Conservation (phyloP, 2,113 vertebrate species). For the Acanthochromis polyacanthus region DNA sequence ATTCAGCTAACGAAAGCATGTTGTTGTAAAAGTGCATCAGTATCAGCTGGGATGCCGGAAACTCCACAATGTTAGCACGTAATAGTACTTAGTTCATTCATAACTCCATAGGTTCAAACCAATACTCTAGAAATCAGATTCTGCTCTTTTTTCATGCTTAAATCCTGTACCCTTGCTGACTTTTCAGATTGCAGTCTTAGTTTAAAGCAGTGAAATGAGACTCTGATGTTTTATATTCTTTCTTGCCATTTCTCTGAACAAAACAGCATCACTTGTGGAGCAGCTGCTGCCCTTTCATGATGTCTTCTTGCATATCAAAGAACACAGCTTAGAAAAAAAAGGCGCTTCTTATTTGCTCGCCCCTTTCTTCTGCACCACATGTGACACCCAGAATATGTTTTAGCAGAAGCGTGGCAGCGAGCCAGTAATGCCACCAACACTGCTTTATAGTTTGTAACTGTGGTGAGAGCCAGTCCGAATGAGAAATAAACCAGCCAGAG, state of each 20-base stretch:
- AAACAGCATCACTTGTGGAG: not conserved
- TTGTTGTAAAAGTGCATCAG: too few species aligned
- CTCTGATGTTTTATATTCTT: not conserved
- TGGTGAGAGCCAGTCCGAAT: not conserved
- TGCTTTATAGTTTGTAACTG: not conserved
- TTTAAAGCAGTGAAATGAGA: not conserved
- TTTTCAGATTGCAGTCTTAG: not conserved
- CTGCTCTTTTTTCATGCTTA: not conserved
- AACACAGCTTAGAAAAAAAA: not conserved
- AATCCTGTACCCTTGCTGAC: not conserved
- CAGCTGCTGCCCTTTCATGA: constrained; percentile 16
- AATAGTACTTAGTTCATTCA: too few species aligned
- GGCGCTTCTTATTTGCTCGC: not conserved
- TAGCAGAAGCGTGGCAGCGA: not conserved
- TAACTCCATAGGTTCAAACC: too few species aligned
- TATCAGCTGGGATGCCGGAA: too few species aligned
- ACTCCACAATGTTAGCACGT: too few species aligned
- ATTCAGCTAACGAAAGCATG: too few species aligned
- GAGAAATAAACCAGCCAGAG: not conserved
- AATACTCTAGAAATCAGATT: not conserved
- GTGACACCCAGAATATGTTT: constrained; percentile 10
- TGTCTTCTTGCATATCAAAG: constrained; percentile 11
- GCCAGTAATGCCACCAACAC: not conserved
- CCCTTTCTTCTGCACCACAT: constrained; percentile 5
- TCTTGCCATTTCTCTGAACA: not conserved